A percentile compares a stretch with the other conserved stretches of the same genome.
phyloP scores from a whole-genome alignment of 2,888 invertebrate species.

The Pterostichus madidus region DNA sequence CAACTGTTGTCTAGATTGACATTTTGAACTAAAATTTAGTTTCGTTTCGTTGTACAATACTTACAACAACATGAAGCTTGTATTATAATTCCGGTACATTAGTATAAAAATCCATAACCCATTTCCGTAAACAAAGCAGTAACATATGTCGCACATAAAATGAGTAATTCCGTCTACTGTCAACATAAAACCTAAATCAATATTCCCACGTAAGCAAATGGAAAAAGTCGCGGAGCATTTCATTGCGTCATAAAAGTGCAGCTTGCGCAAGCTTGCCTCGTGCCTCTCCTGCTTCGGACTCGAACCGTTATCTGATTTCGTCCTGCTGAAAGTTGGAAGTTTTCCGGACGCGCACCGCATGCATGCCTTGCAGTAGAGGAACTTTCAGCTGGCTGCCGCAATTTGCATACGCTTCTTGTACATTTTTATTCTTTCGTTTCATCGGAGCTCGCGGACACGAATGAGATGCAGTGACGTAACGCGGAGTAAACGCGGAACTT shows the following conservation, averaged over 20 bases:
- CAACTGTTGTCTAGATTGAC: no score
- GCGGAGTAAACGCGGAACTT: no score
- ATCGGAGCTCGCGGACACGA: constrained; percentile 26
- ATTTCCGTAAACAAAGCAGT: constrained; percentile 51
- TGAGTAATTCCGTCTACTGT: constrained; percentile 30
- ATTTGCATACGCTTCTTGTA: constrained; percentile 65
- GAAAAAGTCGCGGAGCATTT: constrained; percentile 40
- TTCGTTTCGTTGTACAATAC: no score
- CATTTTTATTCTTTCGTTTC: constrained; percentile 63
- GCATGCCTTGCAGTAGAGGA: constrained; percentile 44
- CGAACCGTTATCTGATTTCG: constrained; percentile 59
- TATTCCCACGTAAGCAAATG: constrained; percentile 50
- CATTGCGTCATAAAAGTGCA: constrained; percentile 44
- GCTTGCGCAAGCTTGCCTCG: constrained; percentile 19
- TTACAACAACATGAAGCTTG: no score
- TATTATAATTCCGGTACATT: background rate
- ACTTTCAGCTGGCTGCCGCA: constrained; percentile 52
- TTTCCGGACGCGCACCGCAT: constrained; percentile 36
- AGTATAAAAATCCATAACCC: constrained; percentile 2
- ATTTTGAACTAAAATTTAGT: no score
- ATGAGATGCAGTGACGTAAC: background rate
- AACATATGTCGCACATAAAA: constrained; percentile 46
- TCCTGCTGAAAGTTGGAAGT: constrained; percentile 19
- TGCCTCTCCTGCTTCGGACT: background rate
- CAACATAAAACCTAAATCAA: constrained; percentile 49